Evolutionary conservation across 2,113 vertebrate species (phyloP).

Genomic region (Nibea albiflora): DNA sequence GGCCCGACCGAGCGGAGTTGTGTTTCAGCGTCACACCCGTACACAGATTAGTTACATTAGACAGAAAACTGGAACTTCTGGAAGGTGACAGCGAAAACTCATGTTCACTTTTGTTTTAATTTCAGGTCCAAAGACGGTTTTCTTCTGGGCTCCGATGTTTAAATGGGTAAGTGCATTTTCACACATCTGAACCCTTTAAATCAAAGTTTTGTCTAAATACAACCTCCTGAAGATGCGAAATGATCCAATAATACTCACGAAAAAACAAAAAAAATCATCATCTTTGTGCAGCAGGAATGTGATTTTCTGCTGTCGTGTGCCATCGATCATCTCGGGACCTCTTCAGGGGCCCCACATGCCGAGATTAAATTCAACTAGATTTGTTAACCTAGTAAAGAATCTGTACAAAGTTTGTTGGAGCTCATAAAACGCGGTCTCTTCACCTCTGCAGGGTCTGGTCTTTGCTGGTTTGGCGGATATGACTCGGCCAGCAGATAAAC

Average conservation of each 20-base stretch:
- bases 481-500: slow-evolving; percentile 95
- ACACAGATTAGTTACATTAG: not conserved
- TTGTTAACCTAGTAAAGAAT: not conserved
- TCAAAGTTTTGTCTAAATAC: not conserved
- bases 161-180: slow-evolving; percentile 92
- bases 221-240: not conserved
- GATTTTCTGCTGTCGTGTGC: not conserved
- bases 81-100: too few species aligned
- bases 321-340: not conserved
- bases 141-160: slow-evolving; percentile 99
- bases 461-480: slow-evolving; percentile 94
- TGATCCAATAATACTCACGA: not conserved
- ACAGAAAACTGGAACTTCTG: not conserved
- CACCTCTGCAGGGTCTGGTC: slow-evolving; percentile 88
- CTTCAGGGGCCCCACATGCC: too few species aligned
- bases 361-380: not conserved
- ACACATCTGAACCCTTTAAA: not conserved
- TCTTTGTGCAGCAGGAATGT: not conserved
- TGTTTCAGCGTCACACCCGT: not conserved
- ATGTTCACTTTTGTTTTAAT: slow-evolving; percentile 8
- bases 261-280: not conserved
- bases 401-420: not conserved
- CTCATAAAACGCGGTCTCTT: not conserved
- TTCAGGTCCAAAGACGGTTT: slow-evolving; percentile 96
- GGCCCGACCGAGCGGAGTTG: not conserved